phyloP scores from a whole-genome alignment of 2,888 invertebrate genomes.

The Biston stratarius region DNA sequence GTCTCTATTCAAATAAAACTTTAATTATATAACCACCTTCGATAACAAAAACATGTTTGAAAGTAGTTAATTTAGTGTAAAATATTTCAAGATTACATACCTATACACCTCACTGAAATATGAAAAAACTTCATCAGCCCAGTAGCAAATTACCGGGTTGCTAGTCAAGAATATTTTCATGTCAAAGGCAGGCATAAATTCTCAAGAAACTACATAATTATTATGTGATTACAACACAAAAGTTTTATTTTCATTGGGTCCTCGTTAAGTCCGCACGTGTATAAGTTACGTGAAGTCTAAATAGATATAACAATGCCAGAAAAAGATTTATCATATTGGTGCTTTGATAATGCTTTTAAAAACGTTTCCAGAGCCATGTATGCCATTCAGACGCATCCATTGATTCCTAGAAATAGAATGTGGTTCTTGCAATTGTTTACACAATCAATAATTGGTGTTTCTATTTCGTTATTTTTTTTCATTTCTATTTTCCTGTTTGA shows the following conservation, averaged over 20 bases:
- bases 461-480: constrained; percentile 44
- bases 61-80: no score
- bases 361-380: constrained; percentile 52
- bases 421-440: constrained; percentile 54
- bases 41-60: no score
- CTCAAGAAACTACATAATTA: constrained; percentile 40
- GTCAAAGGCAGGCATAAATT: constrained; percentile 49
- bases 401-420: constrained; percentile 43
- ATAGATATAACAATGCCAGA: not conserved
- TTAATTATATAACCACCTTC: no score
- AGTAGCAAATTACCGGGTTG: not conserved
- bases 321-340: constrained; percentile 12
- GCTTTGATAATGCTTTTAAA: constrained; percentile 57
- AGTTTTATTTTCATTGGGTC: not conserved
- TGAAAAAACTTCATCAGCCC: no score
- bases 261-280: not conserved
- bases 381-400: constrained; percentile 59
- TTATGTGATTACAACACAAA: not conserved
- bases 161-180: constrained; percentile 10
- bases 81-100: no score
- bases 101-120: no score
- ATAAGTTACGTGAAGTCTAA: not conserved
- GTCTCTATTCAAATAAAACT: no score
- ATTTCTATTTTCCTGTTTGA: constrained; percentile 60
- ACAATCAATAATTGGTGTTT: constrained; percentile 32